A percentile compares a stretch with the other conserved stretches of the same genome.
These are phyloP conservation scores for Drosophila prosaltans DNA, from an alignment of 1,140 invertebrate species.

Conservation along the genomic window DNA sequence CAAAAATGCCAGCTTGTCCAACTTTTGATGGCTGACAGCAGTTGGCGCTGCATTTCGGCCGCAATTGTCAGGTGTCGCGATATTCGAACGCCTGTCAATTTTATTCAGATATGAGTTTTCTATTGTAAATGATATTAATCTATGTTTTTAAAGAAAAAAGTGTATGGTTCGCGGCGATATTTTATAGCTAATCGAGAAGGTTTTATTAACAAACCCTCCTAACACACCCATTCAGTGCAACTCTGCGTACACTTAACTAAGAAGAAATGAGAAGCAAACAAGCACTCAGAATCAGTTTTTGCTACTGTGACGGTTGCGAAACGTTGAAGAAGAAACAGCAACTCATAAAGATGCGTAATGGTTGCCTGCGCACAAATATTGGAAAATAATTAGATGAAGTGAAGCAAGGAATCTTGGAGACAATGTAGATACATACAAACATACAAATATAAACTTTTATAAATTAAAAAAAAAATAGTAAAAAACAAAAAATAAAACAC, in stretches of 20 bases:
- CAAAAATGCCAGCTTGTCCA: constrained; percentile 46
- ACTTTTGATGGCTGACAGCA: constrained; percentile 65
- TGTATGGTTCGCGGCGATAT: neutral
- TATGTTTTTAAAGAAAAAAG: neutral
- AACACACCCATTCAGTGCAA: neutral
- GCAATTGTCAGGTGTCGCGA: constrained; percentile 71
- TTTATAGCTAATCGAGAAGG: no score
- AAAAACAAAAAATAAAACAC: no score
- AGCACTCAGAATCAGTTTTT: neutral
- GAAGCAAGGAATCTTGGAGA: neutral
- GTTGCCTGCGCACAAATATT: constrained; percentile 71
- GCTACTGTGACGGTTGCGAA: constrained; percentile 25
- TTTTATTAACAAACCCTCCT: no score
- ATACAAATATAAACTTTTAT: no score
- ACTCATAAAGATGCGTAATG: constrained; percentile 78
- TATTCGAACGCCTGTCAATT: constrained; percentile 67
- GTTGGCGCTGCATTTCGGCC: constrained; percentile 66
- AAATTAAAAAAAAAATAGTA: no score
- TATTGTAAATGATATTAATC: constrained; percentile 16
- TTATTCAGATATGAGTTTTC: constrained; percentile 50
- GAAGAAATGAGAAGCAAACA: neutral
- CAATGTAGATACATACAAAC: no score
- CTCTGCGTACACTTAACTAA: constrained; percentile 20
- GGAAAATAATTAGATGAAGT: constrained; percentile 72
- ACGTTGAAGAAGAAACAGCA: constrained; percentile 47